Conservation (phyloP, 2,113 vertebrate genomes). For the Laticauda colubrina region DNA sequence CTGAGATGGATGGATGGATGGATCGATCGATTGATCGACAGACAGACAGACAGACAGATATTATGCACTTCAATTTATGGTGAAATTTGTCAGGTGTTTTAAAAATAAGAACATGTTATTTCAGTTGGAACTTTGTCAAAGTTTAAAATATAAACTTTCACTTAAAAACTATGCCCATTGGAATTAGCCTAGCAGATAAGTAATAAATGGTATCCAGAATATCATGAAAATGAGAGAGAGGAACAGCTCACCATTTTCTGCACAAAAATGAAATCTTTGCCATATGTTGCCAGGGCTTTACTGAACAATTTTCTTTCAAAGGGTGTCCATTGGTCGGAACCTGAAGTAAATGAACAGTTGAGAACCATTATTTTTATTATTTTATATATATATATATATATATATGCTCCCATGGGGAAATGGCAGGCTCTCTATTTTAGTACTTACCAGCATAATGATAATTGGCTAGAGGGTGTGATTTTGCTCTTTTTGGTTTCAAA, state of each 20-base stretch:
- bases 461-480: slow-evolving; percentile 77
- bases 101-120: neutral
- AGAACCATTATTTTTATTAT: too few species aligned
- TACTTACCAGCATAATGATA: slow-evolving; percentile 87
- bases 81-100: neutral
- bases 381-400: neutral
- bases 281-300: slow-evolving; percentile 80
- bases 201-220: neutral
- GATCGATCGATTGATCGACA: too few species aligned
- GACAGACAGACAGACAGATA: too few species aligned
- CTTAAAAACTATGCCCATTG: neutral
- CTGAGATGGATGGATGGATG: neutral
- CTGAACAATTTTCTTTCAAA: slow-evolving; percentile 80
- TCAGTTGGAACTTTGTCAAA: neutral
- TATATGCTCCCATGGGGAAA: neutral
- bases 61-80: neutral
- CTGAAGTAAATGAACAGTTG: slow-evolving; percentile 57
- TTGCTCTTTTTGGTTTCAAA: slow-evolving; percentile 72
- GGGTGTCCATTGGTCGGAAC: slow-evolving; percentile 83
- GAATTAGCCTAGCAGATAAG: neutral
- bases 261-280: slow-evolving; percentile 86
- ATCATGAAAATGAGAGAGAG: neutral
- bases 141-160: neutral
- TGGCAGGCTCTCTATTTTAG: neutral
- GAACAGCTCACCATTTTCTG: slow-evolving; percentile 79